Evolutionary conservation across 2,888 invertebrate species (phyloP).

Genomic region (Metacarcinus magister): DNA sequence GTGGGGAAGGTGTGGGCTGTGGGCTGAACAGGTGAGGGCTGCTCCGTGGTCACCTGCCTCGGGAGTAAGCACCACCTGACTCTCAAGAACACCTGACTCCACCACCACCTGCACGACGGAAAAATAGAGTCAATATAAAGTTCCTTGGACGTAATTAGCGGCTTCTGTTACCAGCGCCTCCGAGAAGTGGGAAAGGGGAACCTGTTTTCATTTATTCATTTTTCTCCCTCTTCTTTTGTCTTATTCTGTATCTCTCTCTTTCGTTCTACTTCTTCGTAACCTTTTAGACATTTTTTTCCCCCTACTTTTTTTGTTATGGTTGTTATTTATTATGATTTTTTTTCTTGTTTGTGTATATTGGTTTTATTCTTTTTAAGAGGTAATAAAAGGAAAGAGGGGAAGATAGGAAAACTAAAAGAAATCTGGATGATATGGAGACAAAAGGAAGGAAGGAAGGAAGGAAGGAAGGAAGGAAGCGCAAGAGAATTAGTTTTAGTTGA

Average conservation of each 20-base stretch:
- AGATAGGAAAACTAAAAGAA: neutral
- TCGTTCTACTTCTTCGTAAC: too few relatives aligned
- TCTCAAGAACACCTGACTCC: slow-evolving; percentile 13
- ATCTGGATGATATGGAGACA: neutral
- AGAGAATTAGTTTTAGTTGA: neutral
- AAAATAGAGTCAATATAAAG: slow-evolving; percentile 31
- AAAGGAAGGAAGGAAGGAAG: neutral
- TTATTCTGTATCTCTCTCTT: neutral
- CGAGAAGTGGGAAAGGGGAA: neutral
- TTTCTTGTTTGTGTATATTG: neutral
- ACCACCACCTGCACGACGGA: slow-evolving; percentile 26
- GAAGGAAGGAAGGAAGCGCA: neutral
- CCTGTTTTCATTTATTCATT: neutral
- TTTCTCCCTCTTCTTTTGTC: neutral
- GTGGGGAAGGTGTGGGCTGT: slow-evolving; percentile 2
- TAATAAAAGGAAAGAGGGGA: neutral
- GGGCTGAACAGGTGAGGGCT: neutral
- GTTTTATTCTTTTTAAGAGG: neutral
- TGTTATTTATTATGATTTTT: neutral
- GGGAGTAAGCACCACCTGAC: neutral
- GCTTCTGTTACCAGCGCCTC: slow-evolving; percentile 19
- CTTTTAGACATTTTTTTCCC: neutral
- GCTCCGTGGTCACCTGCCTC: slow-evolving; percentile 47
- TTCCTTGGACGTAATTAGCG: slow-evolving; percentile 14
- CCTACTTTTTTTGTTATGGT: neutral